Base-by-base conservation (phyloP, 2,888 invertebrate species). In the Antheraea assamensis region DNA sequence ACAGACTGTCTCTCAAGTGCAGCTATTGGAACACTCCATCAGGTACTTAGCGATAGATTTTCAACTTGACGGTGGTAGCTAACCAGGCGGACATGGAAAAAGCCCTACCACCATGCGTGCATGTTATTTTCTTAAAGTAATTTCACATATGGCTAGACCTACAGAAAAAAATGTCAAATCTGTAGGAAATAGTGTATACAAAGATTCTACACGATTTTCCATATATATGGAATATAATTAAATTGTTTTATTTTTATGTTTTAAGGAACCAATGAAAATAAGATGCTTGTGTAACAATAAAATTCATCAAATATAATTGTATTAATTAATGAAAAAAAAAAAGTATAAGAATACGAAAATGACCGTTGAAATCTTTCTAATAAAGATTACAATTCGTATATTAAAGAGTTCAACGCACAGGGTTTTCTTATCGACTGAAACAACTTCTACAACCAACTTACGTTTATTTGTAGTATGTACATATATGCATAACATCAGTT, bases 331-430 rank as follows among this genome's bases (percentile, higher is more conserved):
- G 10, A 13, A 24, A 24, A 24, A 24, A 58, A 58, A 24, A 7
- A 58, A 3, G 24, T 13, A 55, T 24, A 52, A 27, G 42, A 61
- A n/a, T 24, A 21, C 24, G 47, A 64, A 55, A 71, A 72, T 58
- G 61, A 77, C 80, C 90, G 90, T 91, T 91, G 89, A 91, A 84
- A 85, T 91, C 91, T 91, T 91, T 90, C 80, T 72, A 82, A 86
- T 80, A 81, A 82, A 82, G 74, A 75, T 78, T 77, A 75, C 73
- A 75, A 74, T 79, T 77, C 78, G 70, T 79, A 82, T 87, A 80
- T 72, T 82, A 88, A 89, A 92, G 91, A 92, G 87, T 83, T 92
- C 88, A 90, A 92, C 91, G 91, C 87, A 80, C 35, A 76, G 75
- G 70, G 31, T 73, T 52, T 74, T 74, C 42, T 24, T 75, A 73